These are phyloP conservation scores for Nephotettix cincticeps DNA, from an alignment of 1,140 invertebrate species.

Conservation along the genomic window DNA sequence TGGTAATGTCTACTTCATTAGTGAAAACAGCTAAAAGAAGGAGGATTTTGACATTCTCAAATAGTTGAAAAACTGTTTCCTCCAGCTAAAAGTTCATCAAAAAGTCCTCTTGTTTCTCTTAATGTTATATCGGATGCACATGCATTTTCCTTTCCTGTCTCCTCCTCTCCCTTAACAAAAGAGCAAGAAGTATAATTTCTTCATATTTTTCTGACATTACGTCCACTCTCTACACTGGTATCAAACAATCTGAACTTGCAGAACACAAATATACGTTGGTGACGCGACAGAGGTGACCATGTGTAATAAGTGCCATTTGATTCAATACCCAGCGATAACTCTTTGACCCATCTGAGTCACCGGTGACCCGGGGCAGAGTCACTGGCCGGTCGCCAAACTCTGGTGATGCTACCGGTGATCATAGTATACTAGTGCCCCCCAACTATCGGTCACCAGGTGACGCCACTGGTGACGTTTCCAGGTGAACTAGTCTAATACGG, in stretches of 20 bases:
- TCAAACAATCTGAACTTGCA: background rate
- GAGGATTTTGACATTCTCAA: too few relatives aligned
- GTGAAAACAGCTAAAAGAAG: too few relatives aligned
- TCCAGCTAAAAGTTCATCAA: too few relatives aligned
- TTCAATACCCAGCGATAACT: constrained; percentile 18
- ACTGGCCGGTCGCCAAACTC: background rate
- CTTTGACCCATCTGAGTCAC: background rate
- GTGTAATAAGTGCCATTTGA: constrained; percentile 21
- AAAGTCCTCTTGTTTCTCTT: too few relatives aligned
- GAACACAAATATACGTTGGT: constrained; percentile 12
- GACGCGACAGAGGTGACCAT: background rate
- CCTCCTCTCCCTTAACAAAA: constrained; percentile 17
- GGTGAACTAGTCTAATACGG: too few relatives aligned
- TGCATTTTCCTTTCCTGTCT: constrained; percentile 18
- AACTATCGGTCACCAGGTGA: too few relatives aligned
- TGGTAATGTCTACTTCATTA: too few relatives aligned
- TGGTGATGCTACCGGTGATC: constrained; percentile 9
- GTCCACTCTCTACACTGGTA: constrained; percentile 5
- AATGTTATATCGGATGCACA: too few relatives aligned
- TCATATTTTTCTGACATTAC: constrained; percentile 14
- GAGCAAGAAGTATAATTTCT: constrained; percentile 18
- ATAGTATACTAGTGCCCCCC: background rate
- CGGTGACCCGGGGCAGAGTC: constrained; percentile 7
- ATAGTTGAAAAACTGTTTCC: too few relatives aligned
- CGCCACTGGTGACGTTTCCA: constrained; percentile 13